A percentile compares a stretch with the other conserved stretches of the same genome.
These are phyloP conservation scores for Eriosoma lanigerum DNA, from an alignment of 1,140 invertebrate species.

Conservation along the genomic window DNA sequence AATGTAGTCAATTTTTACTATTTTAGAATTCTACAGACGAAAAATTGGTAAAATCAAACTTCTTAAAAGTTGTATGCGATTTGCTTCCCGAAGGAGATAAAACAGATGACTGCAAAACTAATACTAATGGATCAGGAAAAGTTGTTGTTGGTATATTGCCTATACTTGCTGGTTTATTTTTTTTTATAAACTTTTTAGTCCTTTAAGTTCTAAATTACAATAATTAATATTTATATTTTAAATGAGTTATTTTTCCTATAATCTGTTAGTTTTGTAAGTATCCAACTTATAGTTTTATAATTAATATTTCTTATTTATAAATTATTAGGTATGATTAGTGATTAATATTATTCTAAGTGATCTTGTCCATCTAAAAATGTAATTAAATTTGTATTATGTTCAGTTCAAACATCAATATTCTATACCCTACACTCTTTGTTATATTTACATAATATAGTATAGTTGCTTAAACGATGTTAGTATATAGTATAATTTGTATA, in stretches of 20 bases:
- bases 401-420: neutral
- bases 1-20: neutral
- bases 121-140: neutral
- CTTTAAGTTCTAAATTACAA: constrained; percentile 12
- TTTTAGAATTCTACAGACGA: neutral
- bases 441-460: neutral
- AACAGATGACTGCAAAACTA: neutral
- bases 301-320: constrained; percentile 23
- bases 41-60: neutral
- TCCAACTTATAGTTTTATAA: neutral
- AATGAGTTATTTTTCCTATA: constrained; percentile 17
- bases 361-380: neutral
- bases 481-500: neutral
- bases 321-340: no score
- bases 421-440: no score
- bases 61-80: neutral
- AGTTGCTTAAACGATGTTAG: neutral
- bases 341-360: neutral
- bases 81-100: neutral
- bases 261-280: constrained; percentile 28
- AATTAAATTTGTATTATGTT: neutral
- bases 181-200: constrained; percentile 13
- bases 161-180: neutral
- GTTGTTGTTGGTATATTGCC: constrained; percentile 4
- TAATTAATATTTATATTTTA: constrained; percentile 6